Evolutionary conservation across 2,797 vertebrate genomes (phyloP), one percentile per base, ranked within the genome.

Genomic region (Danio jaintianensis): DNA sequence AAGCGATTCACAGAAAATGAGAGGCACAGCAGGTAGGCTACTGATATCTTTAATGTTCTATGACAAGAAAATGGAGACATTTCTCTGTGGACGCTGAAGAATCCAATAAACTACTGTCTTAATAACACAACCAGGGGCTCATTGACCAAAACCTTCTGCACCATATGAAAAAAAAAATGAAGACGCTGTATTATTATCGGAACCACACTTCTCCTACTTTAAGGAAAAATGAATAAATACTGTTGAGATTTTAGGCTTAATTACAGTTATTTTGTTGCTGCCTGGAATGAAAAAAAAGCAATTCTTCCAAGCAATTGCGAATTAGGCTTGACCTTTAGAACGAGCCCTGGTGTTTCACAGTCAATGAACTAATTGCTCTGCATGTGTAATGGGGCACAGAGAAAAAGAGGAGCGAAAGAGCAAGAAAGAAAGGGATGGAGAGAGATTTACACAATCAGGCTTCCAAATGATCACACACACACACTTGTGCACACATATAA

Each of bases 261-360:
- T 85, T 84, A 85, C 83, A 68, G 80, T 80, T 76, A 69, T 80
- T 86, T 83, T 85, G 63, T 29, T 29, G 67, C 59, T 40, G 53
- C 73, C 71, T 82, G 59, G 52, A 66, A 66, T 66, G 40, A 63
- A 55, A 79, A 79, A 68, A 81, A 75, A 78, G 42, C 45, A 11
- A 67, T 78, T 68, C 55, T 70, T 83, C 13, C 15, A 47, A 63
- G 79, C 80, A 80, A 83, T 85, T 82, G 85, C 75, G 66, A 85
- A 74, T 80, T 45, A 86, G 80, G 43, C 63, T 38, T 85, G 86
- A 86, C 87, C 85, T 87, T 87, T 85, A 74, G 50, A 82, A 50
- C 11, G 43, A 78, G 72, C 56, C 63, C 63, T 58, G 64, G 80
- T 80, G 80, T 82, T 86, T 75, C 83, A 75, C 70, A 78, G 75